Evolutionary conservation across 2,797 vertebrate genomes (phyloP).

Genomic region (Gephyroberyx darwinii): DNA sequence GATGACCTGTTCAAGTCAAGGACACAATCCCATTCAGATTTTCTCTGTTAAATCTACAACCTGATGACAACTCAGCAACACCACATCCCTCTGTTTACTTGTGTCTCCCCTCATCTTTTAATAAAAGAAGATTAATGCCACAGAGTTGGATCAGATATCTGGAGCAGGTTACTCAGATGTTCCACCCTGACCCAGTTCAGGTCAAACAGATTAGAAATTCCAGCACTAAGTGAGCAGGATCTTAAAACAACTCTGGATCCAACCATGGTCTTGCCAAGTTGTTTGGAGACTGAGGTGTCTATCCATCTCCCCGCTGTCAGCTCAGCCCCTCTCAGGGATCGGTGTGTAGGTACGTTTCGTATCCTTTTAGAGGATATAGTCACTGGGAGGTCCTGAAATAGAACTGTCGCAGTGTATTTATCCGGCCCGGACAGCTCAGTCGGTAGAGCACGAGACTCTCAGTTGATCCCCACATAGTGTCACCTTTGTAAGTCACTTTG

Average conservation of each 20-base stretch:
- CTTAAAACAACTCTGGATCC: slow-evolving; percentile 11
- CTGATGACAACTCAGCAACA: not conserved
- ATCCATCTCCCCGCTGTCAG: slow-evolving; percentile 15
- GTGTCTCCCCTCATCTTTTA: not conserved
- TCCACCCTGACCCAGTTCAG: not conserved
- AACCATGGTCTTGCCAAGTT: not conserved
- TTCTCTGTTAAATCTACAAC: slow-evolving; percentile 2
- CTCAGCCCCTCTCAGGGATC: not conserved
- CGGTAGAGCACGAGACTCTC: too few species aligned
- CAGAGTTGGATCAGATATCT: slow-evolving; percentile 16
- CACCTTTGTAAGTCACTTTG: too few species aligned
- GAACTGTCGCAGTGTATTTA: not conserved
- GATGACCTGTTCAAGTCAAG: slow-evolving; percentile 2
- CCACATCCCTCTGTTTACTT: not conserved
- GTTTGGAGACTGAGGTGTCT: not conserved
- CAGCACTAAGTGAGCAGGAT: slow-evolving; percentile 2
- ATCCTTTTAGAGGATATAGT: not conserved
- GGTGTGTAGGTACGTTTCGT: not conserved
- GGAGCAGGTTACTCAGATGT: slow-evolving; percentile 11
- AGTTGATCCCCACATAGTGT: too few species aligned
- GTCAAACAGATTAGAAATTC: not conserved
- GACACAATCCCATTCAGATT: not conserved
- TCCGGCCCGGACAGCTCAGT: too few species aligned
- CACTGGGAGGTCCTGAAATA: not conserved
- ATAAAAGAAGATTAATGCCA: slow-evolving; percentile 12